These are phyloP conservation scores for Pseudorectes ferrugineus DNA, from an alignment of 2,113 vertebrate genomes.

Conservation along the genomic window DNA sequence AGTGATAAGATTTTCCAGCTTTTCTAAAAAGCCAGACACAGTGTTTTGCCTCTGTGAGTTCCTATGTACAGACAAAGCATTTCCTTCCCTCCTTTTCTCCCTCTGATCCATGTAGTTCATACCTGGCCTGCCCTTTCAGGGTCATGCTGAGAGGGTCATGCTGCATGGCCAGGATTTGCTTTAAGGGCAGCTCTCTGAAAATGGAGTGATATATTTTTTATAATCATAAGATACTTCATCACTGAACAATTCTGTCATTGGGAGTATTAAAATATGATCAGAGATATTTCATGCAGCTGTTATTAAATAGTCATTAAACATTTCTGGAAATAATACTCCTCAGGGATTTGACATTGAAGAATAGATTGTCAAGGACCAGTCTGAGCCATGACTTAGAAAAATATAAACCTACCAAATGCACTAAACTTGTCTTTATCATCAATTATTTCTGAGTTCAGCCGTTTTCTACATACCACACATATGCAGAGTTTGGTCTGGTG, in stretches of 20 bases:
- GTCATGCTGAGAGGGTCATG: not conserved
- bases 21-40: not conserved
- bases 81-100: not conserved
- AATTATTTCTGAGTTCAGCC: not conserved
- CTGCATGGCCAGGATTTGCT: not conserved
- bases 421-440: not conserved
- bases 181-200: not conserved
- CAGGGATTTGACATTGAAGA: slow-evolving; percentile 8
- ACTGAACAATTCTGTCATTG: not conserved
- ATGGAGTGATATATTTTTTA: not conserved
- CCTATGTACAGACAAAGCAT: not conserved
- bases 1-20: not conserved
- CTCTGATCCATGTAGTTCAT: not conserved
- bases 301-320: slow-evolving; percentile 49
- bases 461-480: not conserved
- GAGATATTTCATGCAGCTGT: slow-evolving; percentile 30
- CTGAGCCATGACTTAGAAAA: not conserved
- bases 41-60: not conserved
- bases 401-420: not conserved
- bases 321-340: slow-evolving; percentile 24
- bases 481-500: not conserved
- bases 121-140: not conserved
- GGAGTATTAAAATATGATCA: slow-evolving; percentile 20
- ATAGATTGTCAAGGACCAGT: not conserved
- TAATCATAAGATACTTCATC: not conserved